Evolutionary conservation across 2,797 vertebrate genomes (phyloP).

Genomic region (Onychomys torridus): DNA sequence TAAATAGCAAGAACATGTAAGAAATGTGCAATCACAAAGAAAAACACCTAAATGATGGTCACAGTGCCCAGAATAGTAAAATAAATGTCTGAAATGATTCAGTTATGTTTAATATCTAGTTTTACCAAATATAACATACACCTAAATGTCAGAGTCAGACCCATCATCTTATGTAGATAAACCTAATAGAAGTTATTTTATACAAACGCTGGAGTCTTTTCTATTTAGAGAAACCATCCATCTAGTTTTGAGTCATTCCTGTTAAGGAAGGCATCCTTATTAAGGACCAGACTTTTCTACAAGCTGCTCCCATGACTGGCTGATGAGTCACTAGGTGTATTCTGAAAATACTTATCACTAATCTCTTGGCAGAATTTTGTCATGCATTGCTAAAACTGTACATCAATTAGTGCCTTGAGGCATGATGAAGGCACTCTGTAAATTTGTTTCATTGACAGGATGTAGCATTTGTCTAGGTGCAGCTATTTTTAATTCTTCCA

Average conservation of each 20-base stretch:
- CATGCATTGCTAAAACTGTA: not conserved
- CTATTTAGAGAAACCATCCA: not conserved
- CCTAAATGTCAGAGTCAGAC: constrained; percentile 3
- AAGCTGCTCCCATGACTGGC: not conserved
- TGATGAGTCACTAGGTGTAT: not conserved
- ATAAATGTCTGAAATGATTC: constrained; percentile 37
- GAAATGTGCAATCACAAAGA: constrained; percentile 23
- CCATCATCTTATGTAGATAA: not conserved
- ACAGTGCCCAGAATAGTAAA: not conserved
- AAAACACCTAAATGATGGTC: constrained; percentile 16
- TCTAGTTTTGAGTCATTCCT: not conserved
- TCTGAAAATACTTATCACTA: not conserved
- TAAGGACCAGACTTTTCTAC: not conserved
- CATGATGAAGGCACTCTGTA: not conserved
- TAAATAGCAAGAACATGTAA: constrained; percentile 26
- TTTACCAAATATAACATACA: not conserved
- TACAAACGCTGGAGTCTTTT: constrained; percentile 1
- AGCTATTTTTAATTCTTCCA: not conserved
- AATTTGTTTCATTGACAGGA: not conserved
- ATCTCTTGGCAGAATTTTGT: not conserved
- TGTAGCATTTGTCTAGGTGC: not conserved
- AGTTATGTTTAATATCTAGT: not conserved
- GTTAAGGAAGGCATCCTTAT: not conserved
- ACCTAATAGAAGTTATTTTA: not conserved
- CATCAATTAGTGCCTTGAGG: not conserved